Percentiles rank a stretch among this genome's conserved stretches.
These are phyloP conservation scores for Astatoreochromis straeleni DNA, from an alignment of 2,113 vertebrate species.

Conservation along the genomic window DNA sequence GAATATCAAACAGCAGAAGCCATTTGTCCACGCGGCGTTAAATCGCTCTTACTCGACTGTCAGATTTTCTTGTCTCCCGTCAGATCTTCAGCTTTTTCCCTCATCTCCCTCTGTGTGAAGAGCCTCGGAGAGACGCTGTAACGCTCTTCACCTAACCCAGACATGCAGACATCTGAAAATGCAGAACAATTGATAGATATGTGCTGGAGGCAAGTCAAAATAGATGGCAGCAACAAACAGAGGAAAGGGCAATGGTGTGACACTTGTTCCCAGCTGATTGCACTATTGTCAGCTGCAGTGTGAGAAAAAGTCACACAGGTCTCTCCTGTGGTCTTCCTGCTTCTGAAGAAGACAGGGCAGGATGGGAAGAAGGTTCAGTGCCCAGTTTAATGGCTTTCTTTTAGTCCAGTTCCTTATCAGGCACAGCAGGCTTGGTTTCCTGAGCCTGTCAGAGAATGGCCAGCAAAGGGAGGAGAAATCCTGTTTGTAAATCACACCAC, in stretches of 20 bases:
- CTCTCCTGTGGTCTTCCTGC: conserved; percentile 23
- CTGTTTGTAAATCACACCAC: conserved; percentile 63
- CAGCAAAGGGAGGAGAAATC: conserved; percentile 49
- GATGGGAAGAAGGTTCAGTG: background rate
- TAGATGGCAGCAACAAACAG: background rate
- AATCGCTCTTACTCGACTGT: conserved; percentile 3
- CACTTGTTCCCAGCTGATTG: background rate
- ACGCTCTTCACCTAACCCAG: conserved; percentile 1
- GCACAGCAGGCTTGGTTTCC: conserved; percentile 54
- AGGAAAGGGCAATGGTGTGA: background rate
- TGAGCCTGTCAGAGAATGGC: conserved; percentile 52
- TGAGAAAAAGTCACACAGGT: conserved; percentile 31
- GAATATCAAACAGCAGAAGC: background rate
- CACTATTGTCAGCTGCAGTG: conserved; percentile 4
- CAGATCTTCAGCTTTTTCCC: background rate
- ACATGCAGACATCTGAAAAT: background rate
- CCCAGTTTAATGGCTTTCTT: conserved; percentile 8
- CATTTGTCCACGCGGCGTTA: conserved; percentile 1
- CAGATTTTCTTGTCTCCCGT: background rate
- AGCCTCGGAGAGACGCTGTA: background rate
- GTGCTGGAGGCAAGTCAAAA: background rate
- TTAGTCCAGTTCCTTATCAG: conserved; percentile 54
- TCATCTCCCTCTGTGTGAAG: background rate
- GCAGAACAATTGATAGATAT: background rate
- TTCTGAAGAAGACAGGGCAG: conserved; percentile 18